Evolutionary conservation across 2,113 vertebrate species (phyloP).

Genomic region (Aspiorhynchus laticeps): DNA sequence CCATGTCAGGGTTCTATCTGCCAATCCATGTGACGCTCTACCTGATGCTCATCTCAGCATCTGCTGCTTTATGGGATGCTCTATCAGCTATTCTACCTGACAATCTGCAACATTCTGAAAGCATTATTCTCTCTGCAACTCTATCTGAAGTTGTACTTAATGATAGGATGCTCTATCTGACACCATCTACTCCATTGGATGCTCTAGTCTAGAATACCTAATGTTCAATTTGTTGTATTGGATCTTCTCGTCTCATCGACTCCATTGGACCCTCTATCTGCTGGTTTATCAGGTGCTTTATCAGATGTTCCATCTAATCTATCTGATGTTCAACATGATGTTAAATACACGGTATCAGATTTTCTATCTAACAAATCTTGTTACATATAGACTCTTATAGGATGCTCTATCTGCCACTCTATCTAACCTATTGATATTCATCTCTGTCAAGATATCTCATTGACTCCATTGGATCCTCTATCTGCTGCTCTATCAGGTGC

Average conservation of each 20-base stretch:
- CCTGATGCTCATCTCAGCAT: conserved; percentile 26
- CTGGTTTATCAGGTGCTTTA: neutral
- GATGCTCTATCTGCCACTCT: neutral
- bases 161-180: neutral
- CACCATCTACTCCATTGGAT: neutral
- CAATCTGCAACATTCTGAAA: neutral
- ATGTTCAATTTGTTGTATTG: neutral
- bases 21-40: conserved; percentile 37
- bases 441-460: too few relatives aligned
- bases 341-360: neutral
- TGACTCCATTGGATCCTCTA: too few relatives aligned
- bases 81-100: neutral
- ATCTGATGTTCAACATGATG: neutral
- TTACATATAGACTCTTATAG: neutral
- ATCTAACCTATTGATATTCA: neutral
- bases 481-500: neutral
- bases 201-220: neutral
- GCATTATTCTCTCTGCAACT: too few relatives aligned
- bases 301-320: neutral
- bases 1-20: conserved; percentile 28
- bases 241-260: neutral
- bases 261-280: neutral
- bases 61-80: conserved; percentile 5
- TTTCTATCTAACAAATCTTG: neutral
- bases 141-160: neutral